Percentiles rank a stretch among this genome's conserved stretches.
phyloP scores from a whole-genome alignment of 2,888 invertebrate species.

The Philaethria dido region DNA sequence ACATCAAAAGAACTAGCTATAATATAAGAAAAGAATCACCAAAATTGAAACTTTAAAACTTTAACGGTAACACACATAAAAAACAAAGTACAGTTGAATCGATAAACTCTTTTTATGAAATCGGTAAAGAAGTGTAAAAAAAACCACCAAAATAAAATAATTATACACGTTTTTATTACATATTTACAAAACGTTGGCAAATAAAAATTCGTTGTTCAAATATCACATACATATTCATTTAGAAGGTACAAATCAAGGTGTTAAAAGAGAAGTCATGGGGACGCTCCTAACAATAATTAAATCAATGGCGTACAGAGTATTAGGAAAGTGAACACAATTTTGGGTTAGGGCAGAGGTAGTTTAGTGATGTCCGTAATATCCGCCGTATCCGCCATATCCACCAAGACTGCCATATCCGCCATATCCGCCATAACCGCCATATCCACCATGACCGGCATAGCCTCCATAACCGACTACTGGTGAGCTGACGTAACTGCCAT shows the following conservation, averaged over 20 bases:
- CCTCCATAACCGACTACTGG: slow-evolving; percentile 46
- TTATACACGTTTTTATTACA: slow-evolving; percentile 50
- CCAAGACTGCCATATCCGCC: slow-evolving; percentile 52
- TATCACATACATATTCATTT: slow-evolving; percentile 38
- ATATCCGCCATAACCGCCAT: slow-evolving; percentile 48
- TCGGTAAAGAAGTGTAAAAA: too few relatives aligned
- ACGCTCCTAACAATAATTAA: slow-evolving; percentile 28
- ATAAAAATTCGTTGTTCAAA: slow-evolving; percentile 56
- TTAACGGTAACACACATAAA: too few relatives aligned
- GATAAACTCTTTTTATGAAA: too few relatives aligned
- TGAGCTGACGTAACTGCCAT: slow-evolving; percentile 40
- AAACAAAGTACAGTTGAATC: too few relatives aligned
- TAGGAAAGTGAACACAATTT: slow-evolving; percentile 41
- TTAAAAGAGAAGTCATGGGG: slow-evolving; percentile 26
- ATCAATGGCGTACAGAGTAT: slow-evolving; percentile 38
- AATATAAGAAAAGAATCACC: too few relatives aligned
- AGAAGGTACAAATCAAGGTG: slow-evolving; percentile 17
- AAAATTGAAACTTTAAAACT: too few relatives aligned
- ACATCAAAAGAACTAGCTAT: too few relatives aligned
- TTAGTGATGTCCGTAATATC: slow-evolving; percentile 62
- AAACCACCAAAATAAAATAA: too few relatives aligned
- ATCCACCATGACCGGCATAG: slow-evolving; percentile 52
- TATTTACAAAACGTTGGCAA: slow-evolving; percentile 61
- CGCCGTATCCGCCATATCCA: slow-evolving; percentile 56
- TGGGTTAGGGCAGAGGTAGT: slow-evolving; percentile 3